These are phyloP conservation scores for Mayetiola destructor DNA, from an alignment of 2,888 invertebrate genomes.

Conservation along the genomic window DNA sequence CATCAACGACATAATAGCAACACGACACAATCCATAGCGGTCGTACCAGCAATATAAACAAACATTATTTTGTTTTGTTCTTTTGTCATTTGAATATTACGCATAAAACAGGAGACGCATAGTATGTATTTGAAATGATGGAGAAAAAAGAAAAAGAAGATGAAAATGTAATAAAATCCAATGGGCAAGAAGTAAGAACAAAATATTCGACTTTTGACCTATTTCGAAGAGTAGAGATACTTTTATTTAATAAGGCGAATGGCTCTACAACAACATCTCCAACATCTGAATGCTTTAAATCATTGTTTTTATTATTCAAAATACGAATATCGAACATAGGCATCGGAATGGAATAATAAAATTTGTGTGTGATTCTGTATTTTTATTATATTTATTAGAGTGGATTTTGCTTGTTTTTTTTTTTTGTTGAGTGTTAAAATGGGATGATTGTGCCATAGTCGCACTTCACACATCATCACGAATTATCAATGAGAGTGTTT, in stretches of 20 bases:
- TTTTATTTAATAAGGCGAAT: no score
- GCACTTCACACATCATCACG: conserved; percentile 12
- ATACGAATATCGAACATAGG: no score
- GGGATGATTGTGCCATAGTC: conserved; percentile 1
- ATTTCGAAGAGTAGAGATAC: conserved; percentile 4
- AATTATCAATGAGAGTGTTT: conserved; percentile 5
- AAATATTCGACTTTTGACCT: conserved; percentile 6
- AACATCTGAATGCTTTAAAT: no score
- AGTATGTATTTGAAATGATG: neutral
- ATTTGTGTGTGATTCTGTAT: no score
- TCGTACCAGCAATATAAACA: neutral
- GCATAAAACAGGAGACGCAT: conserved; percentile 3
- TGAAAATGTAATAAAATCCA: neutral
- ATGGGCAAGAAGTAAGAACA: neutral
- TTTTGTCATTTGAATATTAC: no score
- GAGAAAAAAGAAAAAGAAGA: conserved; percentile 1
- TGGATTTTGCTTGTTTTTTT: no score
- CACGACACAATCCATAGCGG: neutral
- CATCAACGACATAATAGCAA: conserved; percentile 7
- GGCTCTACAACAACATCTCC: no score
- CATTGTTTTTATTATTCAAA: no score
- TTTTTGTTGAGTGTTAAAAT: neutral
- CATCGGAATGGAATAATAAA: no score
- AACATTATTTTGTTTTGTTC: no score
- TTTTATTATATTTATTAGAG: no score